Evolutionary conservation across 2,888 invertebrate species (phyloP).

Genomic region (Pristionchus fissidentatus): DNA sequence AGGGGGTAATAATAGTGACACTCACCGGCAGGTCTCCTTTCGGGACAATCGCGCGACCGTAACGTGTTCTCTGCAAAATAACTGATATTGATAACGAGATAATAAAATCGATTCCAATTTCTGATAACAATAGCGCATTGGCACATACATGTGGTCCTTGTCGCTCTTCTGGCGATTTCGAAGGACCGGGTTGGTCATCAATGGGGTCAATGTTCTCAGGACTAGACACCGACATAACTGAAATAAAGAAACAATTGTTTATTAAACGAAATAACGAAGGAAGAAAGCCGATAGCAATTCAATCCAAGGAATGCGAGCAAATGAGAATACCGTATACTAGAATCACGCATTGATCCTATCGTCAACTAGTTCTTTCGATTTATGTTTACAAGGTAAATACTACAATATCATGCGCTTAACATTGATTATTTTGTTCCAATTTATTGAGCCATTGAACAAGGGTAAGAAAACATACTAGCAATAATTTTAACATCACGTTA

Average conservation of each 20-base stretch:
- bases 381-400: too few relatives aligned
- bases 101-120: background rate
- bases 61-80: conserved; percentile 9
- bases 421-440: too few relatives aligned
- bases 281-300: background rate
- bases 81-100: background rate
- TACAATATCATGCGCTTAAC: background rate
- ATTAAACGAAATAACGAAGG: background rate
- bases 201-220: background rate
- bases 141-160: background rate
- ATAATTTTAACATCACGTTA: too few relatives aligned
- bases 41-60: conserved; percentile 8
- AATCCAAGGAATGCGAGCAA: background rate
- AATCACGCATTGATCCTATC: background rate
- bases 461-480: too few relatives aligned
- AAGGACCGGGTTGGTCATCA: background rate
- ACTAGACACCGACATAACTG: conserved; percentile 21
- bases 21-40: conserved; percentile 16
- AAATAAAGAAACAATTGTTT: background rate
- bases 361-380: conserved; percentile 7
- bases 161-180: background rate
- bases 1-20: background rate
- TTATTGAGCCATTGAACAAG: too few relatives aligned
- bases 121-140: background rate
- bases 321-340: background rate